Percentiles rank a stretch among this genome's conserved stretches.
Conservation (phyloP, 2,797 vertebrate species). For the Tachyglossus aculeatus region DNA sequence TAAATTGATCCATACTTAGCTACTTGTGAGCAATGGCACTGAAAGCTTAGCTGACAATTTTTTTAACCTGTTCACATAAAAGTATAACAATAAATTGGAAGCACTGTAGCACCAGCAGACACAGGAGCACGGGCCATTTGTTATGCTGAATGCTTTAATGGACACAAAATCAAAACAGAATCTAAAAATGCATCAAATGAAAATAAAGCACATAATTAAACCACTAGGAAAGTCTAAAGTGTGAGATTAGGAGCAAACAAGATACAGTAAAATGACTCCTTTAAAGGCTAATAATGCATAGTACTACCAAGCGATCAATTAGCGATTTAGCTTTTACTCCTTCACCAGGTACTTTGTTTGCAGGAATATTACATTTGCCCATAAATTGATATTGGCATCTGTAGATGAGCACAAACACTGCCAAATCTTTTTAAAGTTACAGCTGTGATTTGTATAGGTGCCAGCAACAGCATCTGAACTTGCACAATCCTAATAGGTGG, state of each 20-base stretch:
- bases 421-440: background rate
- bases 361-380: background rate
- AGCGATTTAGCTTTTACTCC: background rate
- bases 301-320: background rate
- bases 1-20: too few species aligned
- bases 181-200: background rate
- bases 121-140: too few species aligned
- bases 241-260: conserved; percentile 9
- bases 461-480: conserved; percentile 24
- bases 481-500: conserved; percentile 10
- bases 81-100: too few species aligned
- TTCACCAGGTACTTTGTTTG: background rate
- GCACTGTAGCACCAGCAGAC: too few species aligned
- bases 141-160: background rate
- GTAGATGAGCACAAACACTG: background rate
- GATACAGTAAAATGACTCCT: background rate
- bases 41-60: too few species aligned
- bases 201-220: background rate
- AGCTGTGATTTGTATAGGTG: background rate
- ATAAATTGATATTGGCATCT: background rate
- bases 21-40: too few species aligned
- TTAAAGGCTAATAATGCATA: conserved; percentile 3
- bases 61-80: too few species aligned
- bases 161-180: conserved; percentile 15
- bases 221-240: background rate